Percentiles rank a stretch among this genome's conserved stretches.
phyloP scores from a whole-genome alignment of 1,140 invertebrate genomes.

The Thalassaphorura encarpata region DNA sequence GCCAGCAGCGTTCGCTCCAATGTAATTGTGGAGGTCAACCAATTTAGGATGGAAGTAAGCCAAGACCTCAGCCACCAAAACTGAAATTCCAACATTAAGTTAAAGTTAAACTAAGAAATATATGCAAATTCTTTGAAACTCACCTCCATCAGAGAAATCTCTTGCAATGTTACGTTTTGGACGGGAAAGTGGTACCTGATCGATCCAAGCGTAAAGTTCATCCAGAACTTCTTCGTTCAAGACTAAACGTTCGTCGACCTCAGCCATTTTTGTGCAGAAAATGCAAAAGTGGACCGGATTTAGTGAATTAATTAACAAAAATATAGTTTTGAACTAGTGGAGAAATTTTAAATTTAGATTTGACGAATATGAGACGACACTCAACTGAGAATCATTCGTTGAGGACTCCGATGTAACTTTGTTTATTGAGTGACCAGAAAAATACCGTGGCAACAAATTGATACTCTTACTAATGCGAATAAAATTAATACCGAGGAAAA shows the following conservation, averaged over 20 bases:
- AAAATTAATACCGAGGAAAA: too few species aligned
- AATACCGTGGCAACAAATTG: too few species aligned
- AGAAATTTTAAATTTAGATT: too few species aligned
- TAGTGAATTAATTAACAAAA: too few species aligned
- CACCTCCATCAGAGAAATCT: conserved; percentile 30
- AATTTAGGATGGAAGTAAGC: conserved; percentile 17
- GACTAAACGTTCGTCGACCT: conserved; percentile 14
- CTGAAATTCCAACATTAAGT: conserved; percentile 1
- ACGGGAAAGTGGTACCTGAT: conserved; percentile 17
- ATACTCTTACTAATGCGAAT: too few species aligned
- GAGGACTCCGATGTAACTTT: too few species aligned
- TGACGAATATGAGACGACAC: too few species aligned
- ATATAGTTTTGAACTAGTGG: too few species aligned
- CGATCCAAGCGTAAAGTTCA: conserved; percentile 27
- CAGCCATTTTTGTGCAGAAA: conserved; percentile 11
- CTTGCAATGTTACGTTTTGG: conserved; percentile 26
- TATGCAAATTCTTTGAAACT: neutral
- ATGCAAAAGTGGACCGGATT: too few species aligned
- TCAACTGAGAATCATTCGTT: too few species aligned
- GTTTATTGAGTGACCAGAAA: too few species aligned
- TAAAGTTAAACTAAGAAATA: neutral
- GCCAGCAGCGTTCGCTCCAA: conserved; percentile 8
- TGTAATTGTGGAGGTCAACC: conserved; percentile 28
- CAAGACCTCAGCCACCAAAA: conserved; percentile 23
- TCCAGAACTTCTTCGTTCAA: conserved; percentile 15